Percentiles rank a stretch among this genome's conserved stretches.
phyloP scores from a whole-genome alignment of 2,113 vertebrate species.

The Alethe diademata region DNA sequence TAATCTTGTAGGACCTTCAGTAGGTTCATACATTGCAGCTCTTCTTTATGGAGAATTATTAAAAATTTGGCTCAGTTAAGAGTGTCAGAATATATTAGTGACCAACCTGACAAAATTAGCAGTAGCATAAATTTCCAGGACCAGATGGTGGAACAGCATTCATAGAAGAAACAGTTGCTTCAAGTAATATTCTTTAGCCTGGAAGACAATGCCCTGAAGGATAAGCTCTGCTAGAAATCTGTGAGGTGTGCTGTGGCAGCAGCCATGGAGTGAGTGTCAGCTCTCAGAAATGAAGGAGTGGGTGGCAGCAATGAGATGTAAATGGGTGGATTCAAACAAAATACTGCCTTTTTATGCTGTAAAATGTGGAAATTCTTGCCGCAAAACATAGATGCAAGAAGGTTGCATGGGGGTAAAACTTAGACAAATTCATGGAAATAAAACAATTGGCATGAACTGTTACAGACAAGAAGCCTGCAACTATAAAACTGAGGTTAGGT shows the following conservation, averaged over 20 bases:
- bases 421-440: neutral
- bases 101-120: neutral
- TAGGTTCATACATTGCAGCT: neutral
- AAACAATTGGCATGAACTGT: neutral
- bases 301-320: neutral
- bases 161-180: neutral
- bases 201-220: neutral
- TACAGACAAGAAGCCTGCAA: neutral
- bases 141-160: slow-evolving; percentile 5
- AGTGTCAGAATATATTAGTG: neutral
- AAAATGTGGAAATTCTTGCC: neutral
- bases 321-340: neutral
- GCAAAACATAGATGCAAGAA: neutral
- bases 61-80: neutral
- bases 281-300: neutral
- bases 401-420: neutral
- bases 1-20: neutral
- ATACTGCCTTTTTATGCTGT: neutral
- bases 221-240: neutral
- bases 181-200: neutral
- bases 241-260: neutral
- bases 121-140: neutral
- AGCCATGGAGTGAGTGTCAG: neutral
- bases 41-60: neutral
- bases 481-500: neutral